Percentiles rank a stretch among this genome's conserved stretches.
phyloP scores from a whole-genome alignment of 2,113 vertebrate genomes.

The Pluvialis apricaria region DNA sequence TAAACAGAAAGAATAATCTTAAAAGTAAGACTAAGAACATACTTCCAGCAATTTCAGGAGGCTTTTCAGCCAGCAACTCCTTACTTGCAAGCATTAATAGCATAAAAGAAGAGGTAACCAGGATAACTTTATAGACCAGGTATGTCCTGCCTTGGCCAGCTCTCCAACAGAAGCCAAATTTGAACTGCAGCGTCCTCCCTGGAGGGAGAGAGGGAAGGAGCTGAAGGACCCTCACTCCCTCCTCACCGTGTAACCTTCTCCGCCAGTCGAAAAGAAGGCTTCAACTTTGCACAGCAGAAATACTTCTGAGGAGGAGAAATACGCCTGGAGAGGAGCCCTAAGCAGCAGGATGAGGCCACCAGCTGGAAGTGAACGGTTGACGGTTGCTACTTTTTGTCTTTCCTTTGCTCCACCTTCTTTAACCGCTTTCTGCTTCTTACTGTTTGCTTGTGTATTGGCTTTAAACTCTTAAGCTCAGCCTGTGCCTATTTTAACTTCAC shows the following conservation, averaged over 20 bases:
- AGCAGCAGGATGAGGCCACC: background rate
- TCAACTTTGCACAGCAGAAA: background rate
- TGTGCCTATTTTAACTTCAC: background rate
- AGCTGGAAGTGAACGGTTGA: background rate
- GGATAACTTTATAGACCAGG: background rate
- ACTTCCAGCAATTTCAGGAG: background rate
- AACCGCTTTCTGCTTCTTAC: background rate
- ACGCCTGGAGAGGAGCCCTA: background rate
- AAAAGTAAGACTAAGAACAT: background rate
- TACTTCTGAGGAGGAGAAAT: background rate
- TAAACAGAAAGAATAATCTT: background rate
- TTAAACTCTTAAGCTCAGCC: background rate
- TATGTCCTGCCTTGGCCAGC: background rate
- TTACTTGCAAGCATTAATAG: background rate
- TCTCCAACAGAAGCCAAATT: background rate
- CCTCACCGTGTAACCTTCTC: background rate
- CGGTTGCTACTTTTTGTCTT: background rate
- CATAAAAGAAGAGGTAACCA: background rate
- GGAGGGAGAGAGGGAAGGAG: background rate
- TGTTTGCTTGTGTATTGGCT: background rate
- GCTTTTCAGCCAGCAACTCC: background rate
- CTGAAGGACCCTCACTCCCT: background rate
- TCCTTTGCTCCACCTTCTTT: background rate
- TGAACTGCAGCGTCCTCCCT: background rate
- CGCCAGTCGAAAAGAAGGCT: background rate